These are phyloP conservation scores for Linnaemya vulpina DNA, from an alignment of 2,888 invertebrate genomes.

Conservation along the genomic window DNA sequence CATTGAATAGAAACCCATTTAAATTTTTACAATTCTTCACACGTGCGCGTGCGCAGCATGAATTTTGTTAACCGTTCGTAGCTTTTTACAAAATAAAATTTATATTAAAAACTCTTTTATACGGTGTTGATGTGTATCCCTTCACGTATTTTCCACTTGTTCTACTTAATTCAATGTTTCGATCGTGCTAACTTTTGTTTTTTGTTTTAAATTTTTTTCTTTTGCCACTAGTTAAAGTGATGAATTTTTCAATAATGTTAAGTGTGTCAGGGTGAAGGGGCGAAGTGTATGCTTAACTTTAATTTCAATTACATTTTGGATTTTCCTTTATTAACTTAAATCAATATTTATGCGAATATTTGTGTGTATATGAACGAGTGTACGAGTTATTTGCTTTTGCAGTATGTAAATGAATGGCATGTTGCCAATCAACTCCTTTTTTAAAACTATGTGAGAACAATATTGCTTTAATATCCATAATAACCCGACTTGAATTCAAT, in stretches of 20 bases:
- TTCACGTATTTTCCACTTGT: not conserved
- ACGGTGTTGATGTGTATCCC: not conserved
- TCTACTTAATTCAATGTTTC: slow-evolving; percentile 16
- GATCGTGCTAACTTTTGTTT: not conserved
- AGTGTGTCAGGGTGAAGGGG: slow-evolving; percentile 57
- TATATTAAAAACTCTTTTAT: not conserved
- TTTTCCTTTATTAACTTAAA: not conserved
- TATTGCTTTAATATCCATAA: too few species aligned
- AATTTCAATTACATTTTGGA: not conserved
- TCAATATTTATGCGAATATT: not conserved
- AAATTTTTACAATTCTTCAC: slow-evolving; percentile 47
- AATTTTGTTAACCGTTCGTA: slow-evolving; percentile 23
- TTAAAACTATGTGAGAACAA: too few species aligned
- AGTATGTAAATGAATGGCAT: too few species aligned
- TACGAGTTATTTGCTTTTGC: too few species aligned
- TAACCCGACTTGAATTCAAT: too few species aligned
- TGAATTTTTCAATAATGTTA: slow-evolving; percentile 45
- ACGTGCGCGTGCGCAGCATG: slow-evolving; percentile 63
- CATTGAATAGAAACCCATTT: slow-evolving; percentile 37
- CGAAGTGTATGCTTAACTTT: slow-evolving; percentile 23
- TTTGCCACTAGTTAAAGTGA: slow-evolving; percentile 16
- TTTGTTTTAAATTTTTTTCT: too few species aligned
- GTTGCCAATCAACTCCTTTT: too few species aligned
- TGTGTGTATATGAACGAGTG: too few species aligned
- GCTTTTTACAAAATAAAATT: not conserved